Evolutionary conservation across 2,113 vertebrate genomes (phyloP).

Genomic region (Struthio camelus): DNA sequence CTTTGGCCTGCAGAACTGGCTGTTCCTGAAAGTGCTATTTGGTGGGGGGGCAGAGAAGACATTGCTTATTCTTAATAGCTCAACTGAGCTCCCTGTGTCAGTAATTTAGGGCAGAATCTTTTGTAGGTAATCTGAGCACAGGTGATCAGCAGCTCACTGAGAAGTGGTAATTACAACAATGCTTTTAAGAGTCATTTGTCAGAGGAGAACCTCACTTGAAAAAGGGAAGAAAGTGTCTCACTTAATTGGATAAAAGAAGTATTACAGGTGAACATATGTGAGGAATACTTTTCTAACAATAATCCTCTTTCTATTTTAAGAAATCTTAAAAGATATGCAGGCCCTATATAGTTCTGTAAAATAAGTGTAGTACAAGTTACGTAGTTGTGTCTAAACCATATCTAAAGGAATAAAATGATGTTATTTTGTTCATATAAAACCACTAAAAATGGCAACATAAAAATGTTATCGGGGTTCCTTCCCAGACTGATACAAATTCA

Average conservation of each 20-base stretch:
- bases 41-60: fast-evolving
- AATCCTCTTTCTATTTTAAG: background rate
- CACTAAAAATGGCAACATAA: background rate
- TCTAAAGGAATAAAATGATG: background rate
- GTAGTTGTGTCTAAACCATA: background rate
- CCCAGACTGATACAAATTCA: background rate
- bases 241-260: background rate
- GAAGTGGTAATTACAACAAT: background rate
- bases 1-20: background rate
- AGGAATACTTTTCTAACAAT: background rate
- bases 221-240: background rate
- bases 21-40: background rate
- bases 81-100: background rate
- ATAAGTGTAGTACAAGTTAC: background rate
- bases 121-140: background rate
- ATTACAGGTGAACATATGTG: background rate
- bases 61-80: background rate
- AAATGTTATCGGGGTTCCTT: background rate
- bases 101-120: background rate
- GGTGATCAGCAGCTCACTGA: background rate
- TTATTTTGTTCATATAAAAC: background rate
- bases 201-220: background rate
- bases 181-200: background rate
- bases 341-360: background rate
- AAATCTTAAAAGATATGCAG: background rate